Conservation (phyloP, 2,797 vertebrate species). For the Gambusia yucatana region DNA sequence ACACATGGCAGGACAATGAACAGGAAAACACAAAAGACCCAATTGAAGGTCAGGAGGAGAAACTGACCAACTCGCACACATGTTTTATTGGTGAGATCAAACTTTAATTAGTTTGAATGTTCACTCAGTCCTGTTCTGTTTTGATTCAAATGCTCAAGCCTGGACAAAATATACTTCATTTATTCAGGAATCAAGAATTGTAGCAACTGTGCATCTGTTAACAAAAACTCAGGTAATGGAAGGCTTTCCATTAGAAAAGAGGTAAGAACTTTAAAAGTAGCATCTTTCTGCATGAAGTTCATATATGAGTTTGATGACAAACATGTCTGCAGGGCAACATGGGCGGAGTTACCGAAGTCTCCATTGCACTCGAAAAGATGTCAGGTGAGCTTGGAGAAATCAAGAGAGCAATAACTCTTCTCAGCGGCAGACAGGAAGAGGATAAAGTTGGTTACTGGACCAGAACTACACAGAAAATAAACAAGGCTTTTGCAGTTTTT, state of each 20-base stretch:
- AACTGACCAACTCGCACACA: neutral
- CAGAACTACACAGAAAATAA: conserved; percentile 40
- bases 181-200: neutral
- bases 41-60: conserved; percentile 8
- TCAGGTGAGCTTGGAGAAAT: conserved; percentile 53
- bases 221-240: neutral
- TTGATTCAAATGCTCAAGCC: neutral
- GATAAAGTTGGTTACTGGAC: conserved; percentile 51
- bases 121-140: fast-evolving
- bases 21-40: neutral
- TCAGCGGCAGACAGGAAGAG: conserved; percentile 5
- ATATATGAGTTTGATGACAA: neutral
- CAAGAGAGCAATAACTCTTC: conserved; percentile 40
- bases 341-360: conserved; percentile 4
- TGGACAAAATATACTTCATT: neutral
- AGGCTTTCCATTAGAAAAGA: conserved; percentile 1
- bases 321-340: neutral
- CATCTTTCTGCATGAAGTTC: neutral
- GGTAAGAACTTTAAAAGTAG: conserved; percentile 11
- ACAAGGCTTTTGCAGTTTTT: conserved; percentile 51
- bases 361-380: conserved; percentile 35
- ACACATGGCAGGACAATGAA: conserved; percentile 4
- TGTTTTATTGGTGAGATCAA: conserved; percentile 14
- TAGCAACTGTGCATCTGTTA: neutral
- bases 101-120: neutral